Evolutionary conservation across 2,888 invertebrate genomes (phyloP).

Genomic region (Amorpha juglandis): DNA sequence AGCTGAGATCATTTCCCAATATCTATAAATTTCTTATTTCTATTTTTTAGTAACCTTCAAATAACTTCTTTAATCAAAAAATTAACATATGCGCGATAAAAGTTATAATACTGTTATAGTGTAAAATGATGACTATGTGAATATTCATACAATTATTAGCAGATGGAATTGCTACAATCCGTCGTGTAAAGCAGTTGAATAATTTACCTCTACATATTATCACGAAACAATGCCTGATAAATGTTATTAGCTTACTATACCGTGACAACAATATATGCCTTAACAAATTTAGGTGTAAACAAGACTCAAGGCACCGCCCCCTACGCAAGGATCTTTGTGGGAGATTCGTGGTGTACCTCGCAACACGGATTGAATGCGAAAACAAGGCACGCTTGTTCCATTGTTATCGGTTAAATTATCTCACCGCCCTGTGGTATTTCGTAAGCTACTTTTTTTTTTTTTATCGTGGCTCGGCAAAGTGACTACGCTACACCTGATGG

Average conservation of each 20-base stretch:
- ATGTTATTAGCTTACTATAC: constrained; percentile 13
- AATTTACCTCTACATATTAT: background rate
- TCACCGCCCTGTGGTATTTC: constrained; percentile 40
- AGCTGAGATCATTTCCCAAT: too few species aligned
- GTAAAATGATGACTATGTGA: too few species aligned
- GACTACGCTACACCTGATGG: too few species aligned
- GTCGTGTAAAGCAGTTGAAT: constrained; percentile 7
- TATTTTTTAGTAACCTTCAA: too few species aligned
- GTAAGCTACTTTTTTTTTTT: too few species aligned
- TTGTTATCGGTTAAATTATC: constrained; percentile 60
- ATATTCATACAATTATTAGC: background rate
- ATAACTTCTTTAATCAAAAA: too few species aligned
- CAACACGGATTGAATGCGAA: constrained; percentile 56
- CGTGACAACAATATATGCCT: constrained; percentile 33
- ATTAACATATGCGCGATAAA: too few species aligned
- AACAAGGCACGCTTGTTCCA: constrained; percentile 51
- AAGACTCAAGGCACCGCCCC: constrained; percentile 47
- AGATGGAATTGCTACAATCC: background rate
- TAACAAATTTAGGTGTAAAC: constrained; percentile 61
- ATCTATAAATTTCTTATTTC: too few species aligned
- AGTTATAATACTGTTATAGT: too few species aligned
- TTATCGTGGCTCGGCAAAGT: too few species aligned
- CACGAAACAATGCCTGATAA: background rate
- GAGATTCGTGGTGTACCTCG: constrained; percentile 48
- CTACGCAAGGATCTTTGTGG: constrained; percentile 49